Evolutionary conservation across 64 coral and sea anemone genomes (phyloP), one percentile per base, ranked within the genome.

Genomic region (Trachythela sp.): DNA sequence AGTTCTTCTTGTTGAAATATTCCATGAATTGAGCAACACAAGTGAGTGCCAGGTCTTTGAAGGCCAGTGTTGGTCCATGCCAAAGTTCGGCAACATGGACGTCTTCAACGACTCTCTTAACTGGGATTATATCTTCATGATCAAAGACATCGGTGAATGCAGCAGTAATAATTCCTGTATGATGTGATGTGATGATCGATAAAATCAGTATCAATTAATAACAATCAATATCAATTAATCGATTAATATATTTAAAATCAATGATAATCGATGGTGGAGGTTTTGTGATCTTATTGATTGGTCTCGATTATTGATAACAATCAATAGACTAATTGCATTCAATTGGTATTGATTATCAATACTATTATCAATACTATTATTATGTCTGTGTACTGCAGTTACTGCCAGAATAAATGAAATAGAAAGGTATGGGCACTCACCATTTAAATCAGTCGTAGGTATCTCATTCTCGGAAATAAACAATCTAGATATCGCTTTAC

Each of bases 31-130:
- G 87, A 2, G 77, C 93, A 52, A 95, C 89, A 43, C 88, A 89
- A 8, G 77, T 77, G 30, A 99, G 39, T 7, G 96, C 85, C 51
- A 91, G 86, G 37, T 99, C 96, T 86, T 99, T 99, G 27, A 99
- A 99, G 56, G 96, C 96, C 86, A 92, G 85, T 9, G 96, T 99
- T 59, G 92, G 94, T 15, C 96, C 96, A 93, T 99, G 93, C 83
- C 94, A 99, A 15, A 99, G 89, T 77, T 99, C 96, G 27, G 94
- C 48, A 36, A 99, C 80, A 70, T 94, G 31, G 15, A 90, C 13
- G 14, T 22, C 58, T 84, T 64, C 56, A 29, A 27, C 7, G 51
- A 90, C 43, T 24, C 70, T 48, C 22, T 80, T 37, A n/a, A 90
- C 42, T 94, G 13, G 38, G 8, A 80, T 37, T 38, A 80, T 80